phyloP scores from a whole-genome alignment of 2,797 vertebrate species.

The Aeoliscus strigatus region DNA sequence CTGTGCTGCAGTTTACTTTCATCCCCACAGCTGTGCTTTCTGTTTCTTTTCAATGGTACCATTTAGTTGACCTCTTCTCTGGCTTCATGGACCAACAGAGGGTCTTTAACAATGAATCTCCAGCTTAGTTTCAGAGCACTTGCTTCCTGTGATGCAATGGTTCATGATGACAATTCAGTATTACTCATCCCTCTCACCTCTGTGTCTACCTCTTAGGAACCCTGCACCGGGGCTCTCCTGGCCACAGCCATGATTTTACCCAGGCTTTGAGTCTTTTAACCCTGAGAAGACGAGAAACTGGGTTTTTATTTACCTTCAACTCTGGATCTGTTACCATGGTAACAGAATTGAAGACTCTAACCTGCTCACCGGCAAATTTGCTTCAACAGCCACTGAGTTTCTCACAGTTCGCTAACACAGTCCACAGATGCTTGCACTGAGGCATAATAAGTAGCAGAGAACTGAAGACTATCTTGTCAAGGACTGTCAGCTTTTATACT shows the following conservation, averaged over 20 bases:
- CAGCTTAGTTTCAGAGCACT: constrained; percentile 12
- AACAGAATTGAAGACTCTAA: too few species aligned
- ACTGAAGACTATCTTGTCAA: too few species aligned
- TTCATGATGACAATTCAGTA: constrained; percentile 30
- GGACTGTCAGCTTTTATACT: too few species aligned
- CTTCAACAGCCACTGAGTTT: too few species aligned
- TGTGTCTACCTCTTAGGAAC: constrained; percentile 1
- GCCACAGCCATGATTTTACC: not conserved
- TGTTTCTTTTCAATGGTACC: constrained; percentile 19
- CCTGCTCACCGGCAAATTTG: too few species aligned
- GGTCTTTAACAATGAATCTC: constrained; percentile 3
- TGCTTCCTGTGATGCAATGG: constrained; percentile 15
- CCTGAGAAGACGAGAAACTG: too few species aligned
- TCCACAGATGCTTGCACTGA: too few species aligned
- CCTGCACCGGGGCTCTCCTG: constrained; percentile 1
- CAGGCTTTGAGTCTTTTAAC: too few species aligned
- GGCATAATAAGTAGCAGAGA: too few species aligned
- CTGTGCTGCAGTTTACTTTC: constrained; percentile 23
- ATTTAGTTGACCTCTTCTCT: constrained; percentile 22
- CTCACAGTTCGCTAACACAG: too few species aligned
- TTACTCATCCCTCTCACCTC: constrained; percentile 22
- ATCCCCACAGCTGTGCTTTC: constrained; percentile 25
- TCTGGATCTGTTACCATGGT: too few species aligned
- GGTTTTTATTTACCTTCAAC: too few species aligned
- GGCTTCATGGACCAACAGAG: constrained; percentile 4